Conservation (phyloP, 2,888 invertebrate genomes). For the Apodemia zela region DNA sequence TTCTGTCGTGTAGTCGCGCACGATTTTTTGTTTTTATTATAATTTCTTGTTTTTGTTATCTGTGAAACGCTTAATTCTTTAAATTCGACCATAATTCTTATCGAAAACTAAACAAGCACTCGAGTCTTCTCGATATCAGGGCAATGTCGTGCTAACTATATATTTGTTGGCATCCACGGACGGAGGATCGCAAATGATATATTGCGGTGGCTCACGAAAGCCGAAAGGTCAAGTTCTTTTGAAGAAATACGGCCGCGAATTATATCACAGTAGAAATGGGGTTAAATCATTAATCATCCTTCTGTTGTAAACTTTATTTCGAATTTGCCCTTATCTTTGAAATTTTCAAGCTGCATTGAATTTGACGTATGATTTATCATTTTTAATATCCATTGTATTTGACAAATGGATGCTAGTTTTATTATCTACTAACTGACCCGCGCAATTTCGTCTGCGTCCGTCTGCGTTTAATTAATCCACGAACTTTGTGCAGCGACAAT, state of each 20-base stretch:
- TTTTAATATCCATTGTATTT: too few relatives aligned
- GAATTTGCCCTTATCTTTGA: not conserved
- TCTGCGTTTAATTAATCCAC: too few relatives aligned
- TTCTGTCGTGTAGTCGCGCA: too few relatives aligned
- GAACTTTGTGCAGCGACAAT: too few relatives aligned
- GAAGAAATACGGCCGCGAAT: constrained; percentile 26
- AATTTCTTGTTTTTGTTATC: too few relatives aligned
- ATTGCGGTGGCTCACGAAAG: constrained; percentile 51
- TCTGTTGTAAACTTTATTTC: not conserved
- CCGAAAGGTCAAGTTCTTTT: constrained; percentile 53
- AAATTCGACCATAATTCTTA: not conserved
- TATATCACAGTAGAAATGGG: constrained; percentile 18
- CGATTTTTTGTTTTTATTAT: too few relatives aligned
- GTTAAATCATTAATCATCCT: constrained; percentile 1
- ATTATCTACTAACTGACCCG: too few relatives aligned
- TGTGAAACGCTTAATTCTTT: not conserved
- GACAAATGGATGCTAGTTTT: too few relatives aligned
- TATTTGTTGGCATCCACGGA: constrained; percentile 8
- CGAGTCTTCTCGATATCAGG: not conserved
- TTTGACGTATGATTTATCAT: too few relatives aligned
- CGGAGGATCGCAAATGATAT: constrained; percentile 44
- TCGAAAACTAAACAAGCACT: not conserved
- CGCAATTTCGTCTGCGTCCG: too few relatives aligned
- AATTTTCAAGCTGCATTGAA: not conserved
- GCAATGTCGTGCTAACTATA: constrained; percentile 5